Evolutionary conservation across 2,113 vertebrate genomes (phyloP).

Genomic region (Dicrurus megarhynchus): DNA sequence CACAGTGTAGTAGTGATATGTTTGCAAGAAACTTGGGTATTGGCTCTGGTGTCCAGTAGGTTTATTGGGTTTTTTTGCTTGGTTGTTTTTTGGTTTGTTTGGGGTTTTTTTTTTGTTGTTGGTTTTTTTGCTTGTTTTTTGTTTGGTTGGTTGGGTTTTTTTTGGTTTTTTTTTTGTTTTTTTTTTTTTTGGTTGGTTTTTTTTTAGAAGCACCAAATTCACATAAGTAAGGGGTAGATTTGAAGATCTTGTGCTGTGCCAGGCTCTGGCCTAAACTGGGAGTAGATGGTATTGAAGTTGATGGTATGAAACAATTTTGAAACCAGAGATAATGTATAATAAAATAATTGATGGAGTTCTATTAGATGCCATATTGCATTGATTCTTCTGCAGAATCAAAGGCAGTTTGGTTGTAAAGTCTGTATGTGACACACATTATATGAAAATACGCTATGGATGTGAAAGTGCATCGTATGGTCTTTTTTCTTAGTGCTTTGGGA

Average conservation of each 20-base stretch:
- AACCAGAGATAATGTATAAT: not conserved
- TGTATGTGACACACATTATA: not conserved
- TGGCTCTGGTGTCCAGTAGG: not conserved
- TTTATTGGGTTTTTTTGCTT: not conserved
- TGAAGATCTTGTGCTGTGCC: not conserved
- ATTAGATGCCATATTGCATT: not conserved
- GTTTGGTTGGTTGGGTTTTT: too few species aligned
- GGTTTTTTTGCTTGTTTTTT: not conserved
- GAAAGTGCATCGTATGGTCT: not conserved
- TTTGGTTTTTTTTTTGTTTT: too few species aligned
- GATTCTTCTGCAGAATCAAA: not conserved
- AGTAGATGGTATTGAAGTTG: not conserved
- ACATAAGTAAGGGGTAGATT: not conserved
- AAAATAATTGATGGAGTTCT: not conserved
- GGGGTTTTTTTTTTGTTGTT: too few species aligned
- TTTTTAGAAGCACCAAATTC: not conserved
- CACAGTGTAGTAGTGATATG: not conserved
- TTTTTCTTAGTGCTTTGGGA: not conserved
- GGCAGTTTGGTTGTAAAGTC: not conserved
- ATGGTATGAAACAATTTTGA: not conserved
- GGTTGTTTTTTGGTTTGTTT: not conserved
- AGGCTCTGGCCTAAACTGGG: not conserved
- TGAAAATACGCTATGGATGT: not conserved
- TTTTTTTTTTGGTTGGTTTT: too few species aligned
- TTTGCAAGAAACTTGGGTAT: not conserved